Conservation (phyloP, 2,797 vertebrate genomes). For the Mormyrops attenuatus region DNA sequence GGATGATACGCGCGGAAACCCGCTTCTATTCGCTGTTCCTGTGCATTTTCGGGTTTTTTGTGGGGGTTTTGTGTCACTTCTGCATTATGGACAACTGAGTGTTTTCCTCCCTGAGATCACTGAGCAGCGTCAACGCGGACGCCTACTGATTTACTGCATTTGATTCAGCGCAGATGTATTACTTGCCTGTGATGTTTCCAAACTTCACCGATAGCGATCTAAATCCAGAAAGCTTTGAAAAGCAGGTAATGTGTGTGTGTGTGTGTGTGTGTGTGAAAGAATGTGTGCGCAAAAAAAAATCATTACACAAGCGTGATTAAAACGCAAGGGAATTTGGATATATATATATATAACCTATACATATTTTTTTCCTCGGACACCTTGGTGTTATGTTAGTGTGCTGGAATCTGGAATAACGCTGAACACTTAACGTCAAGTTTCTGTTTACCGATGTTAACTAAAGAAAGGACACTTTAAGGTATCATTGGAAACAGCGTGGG, state of each 20-base stretch:
- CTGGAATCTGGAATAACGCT: background rate
- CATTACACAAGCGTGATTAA: background rate
- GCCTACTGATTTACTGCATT: conserved; percentile 36
- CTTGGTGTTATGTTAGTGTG: background rate
- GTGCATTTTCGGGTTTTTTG: background rate
- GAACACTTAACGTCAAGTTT: background rate
- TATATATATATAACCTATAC: background rate
- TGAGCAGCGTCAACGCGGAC: background rate
- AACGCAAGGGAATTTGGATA: background rate
- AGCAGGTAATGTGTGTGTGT: conserved; percentile 44
- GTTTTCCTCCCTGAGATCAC: conserved; percentile 5
- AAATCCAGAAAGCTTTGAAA: conserved; percentile 39
- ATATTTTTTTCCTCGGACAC: background rate
- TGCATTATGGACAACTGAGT: background rate
- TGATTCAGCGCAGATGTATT: conserved; percentile 39
- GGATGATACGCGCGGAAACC: background rate
- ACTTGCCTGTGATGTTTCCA: conserved; percentile 37
- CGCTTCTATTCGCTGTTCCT: background rate
- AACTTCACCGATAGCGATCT: conserved; percentile 21
- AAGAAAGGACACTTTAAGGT: background rate
- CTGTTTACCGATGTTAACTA: background rate
- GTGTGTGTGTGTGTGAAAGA: background rate
- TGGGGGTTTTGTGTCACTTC: background rate
- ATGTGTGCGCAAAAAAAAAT: background rate
- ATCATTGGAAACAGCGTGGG: background rate